Evolutionary conservation across 2,113 vertebrate genomes (phyloP).

Genomic region (Strix uralensis): DNA sequence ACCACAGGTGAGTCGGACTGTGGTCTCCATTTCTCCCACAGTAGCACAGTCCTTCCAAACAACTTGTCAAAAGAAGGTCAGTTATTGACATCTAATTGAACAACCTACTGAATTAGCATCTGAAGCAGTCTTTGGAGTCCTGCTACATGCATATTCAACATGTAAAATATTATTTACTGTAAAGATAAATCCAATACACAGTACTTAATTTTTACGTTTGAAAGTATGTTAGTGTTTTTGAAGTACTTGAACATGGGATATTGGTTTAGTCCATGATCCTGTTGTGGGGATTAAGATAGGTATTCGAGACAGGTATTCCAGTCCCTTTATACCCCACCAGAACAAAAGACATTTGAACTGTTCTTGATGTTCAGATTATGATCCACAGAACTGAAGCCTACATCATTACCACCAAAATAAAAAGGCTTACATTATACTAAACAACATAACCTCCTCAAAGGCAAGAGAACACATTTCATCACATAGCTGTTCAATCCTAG

Average conservation of each 20-base stretch:
- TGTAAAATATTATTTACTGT: not conserved
- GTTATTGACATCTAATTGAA: not conserved
- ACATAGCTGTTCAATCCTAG: not conserved
- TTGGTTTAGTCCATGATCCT: not conserved
- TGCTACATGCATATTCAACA: not conserved
- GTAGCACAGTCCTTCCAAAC: not conserved
- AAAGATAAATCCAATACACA: not conserved
- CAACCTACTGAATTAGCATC: not conserved
- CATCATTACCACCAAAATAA: not conserved
- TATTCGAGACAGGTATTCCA: not conserved
- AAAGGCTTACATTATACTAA: not conserved
- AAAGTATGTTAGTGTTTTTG: not conserved
- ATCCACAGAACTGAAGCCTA: not conserved
- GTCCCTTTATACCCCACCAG: not conserved
- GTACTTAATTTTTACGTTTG: not conserved
- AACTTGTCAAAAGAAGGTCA: not conserved
- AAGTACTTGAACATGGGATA: not conserved
- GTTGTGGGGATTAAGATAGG: not conserved
- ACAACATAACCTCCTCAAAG: not conserved
- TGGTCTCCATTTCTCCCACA: not conserved
- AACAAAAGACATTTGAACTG: not conserved
- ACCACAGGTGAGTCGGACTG: not conserved
- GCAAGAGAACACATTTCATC: not conserved
- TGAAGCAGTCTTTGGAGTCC: not conserved
- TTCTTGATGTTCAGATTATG: not conserved